Base-by-base conservation (phyloP, 2,113 vertebrate species). In the Chloroceryle aenea region DNA sequence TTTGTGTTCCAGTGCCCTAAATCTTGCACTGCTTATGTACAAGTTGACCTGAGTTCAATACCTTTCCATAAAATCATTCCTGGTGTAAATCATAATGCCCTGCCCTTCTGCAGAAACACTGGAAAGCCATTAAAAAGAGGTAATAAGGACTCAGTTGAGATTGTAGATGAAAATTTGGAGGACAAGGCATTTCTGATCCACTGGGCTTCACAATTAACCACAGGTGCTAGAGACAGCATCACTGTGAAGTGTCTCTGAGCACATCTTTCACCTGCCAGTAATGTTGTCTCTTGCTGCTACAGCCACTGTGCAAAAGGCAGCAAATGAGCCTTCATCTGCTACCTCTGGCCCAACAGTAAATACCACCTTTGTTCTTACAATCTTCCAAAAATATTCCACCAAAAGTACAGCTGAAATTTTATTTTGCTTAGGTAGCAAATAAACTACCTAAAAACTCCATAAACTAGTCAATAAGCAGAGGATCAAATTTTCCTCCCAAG, bases 381-480 rank as follows among this genome's bases (percentile, higher is more conserved):
- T 36, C 38, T 68, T 78, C 42, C 32, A 78, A 91, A 96, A 47
- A 3, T 42, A 6, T 13, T 69, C 12, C 61, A 61, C 36, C 0
- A 0, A 19, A 48, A 63, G 12, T 21, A 43, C 34, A 79, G 43
- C 10, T 43, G 34, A 50, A 86, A 2, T 85, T 74, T 34, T 13
- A 3, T 61, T 86, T 84, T 48, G 4, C 21, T 11, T 48, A 69
- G 30, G 8, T n/a, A 77, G 22, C 7, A 7, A 92, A 23, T 48
- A 48, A 52, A 26, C 50, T 52, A 52, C 25, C 15, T 15, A 52
- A 55, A 77, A 30, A 17, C 40, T 36, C 4, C 30, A 48, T 52
- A 48, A 58, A 43, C 7, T 32, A 34, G 11, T 6, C 0, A 0
- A 56, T 10, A 52, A 87, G 15, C 27, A 59, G 67, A 82, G 29